A percentile compares a stretch with the other conserved stretches of the same genome.
Evolutionary conservation across 2,113 vertebrate species (phyloP).

Genomic region (Hemichromis elongatus): DNA sequence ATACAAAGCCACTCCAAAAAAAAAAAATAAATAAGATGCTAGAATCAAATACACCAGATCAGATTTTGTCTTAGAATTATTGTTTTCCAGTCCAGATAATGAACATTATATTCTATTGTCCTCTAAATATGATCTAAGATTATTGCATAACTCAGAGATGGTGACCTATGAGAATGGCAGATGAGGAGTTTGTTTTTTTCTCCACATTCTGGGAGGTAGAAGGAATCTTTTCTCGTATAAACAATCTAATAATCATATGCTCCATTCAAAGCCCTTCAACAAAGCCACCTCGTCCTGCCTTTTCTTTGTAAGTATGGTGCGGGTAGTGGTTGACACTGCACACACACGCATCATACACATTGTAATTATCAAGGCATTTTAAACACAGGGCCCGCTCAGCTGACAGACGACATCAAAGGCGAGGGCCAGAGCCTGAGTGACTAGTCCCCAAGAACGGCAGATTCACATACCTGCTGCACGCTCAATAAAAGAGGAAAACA

Average conservation of each 20-base stretch:
- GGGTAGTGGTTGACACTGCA: constrained; percentile 22
- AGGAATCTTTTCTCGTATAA: background rate
- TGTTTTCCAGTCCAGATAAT: constrained; percentile 71
- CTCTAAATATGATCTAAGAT: constrained; percentile 62
- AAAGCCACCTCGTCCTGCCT: constrained; percentile 2
- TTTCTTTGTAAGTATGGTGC: constrained; percentile 18
- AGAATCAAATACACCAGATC: constrained; percentile 35
- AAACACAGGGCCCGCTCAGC: constrained; percentile 73
- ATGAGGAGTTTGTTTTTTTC: background rate
- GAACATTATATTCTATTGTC: constrained; percentile 66
- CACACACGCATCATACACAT: constrained; percentile 46
- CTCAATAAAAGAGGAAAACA: constrained; percentile 44
- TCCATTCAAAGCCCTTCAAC: background rate
- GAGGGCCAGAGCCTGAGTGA: constrained; percentile 28
- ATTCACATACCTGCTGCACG: constrained; percentile 41
- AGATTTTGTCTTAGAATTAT: constrained; percentile 53
- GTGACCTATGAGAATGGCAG: background rate
- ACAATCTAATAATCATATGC: background rate
- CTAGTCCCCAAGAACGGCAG: constrained; percentile 34
- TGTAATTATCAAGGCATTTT: constrained; percentile 72
- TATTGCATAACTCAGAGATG: constrained; percentile 45
- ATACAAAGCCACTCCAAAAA: constrained; percentile 40
- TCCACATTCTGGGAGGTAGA: background rate
- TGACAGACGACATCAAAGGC: constrained; percentile 71
- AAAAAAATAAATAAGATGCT: constrained; percentile 41